Conservation (phyloP, 92 coral and sea anemone species). For the Metridium senile region DNA sequence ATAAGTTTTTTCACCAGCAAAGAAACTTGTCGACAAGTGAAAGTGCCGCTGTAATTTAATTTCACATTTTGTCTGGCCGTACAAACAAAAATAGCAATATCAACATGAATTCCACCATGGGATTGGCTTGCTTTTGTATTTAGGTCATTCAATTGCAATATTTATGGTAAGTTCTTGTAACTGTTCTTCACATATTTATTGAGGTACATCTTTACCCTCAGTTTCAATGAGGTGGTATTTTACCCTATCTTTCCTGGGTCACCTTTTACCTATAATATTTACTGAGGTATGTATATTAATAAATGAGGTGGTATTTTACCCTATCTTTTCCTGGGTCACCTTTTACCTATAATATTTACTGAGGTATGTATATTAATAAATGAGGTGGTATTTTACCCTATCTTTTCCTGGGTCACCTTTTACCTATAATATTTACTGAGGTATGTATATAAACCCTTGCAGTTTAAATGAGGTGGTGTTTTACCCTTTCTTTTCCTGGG, state of each 20-base stretch:
- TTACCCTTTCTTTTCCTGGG: neutral
- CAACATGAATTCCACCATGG: neutral
- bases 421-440: no score
- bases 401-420: neutral
- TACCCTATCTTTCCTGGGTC: neutral
- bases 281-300: constrained; percentile 12
- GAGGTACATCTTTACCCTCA: neutral
- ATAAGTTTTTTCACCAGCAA: constrained; percentile 32
- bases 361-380: no score
- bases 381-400: neutral
- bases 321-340: neutral
- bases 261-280: neutral
- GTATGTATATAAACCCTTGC: no score
- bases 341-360: no score
- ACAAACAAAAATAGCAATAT: no score
- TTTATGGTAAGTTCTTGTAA: neutral
- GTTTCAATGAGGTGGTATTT: neutral
- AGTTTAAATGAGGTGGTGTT: no score
- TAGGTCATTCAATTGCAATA: neutral
- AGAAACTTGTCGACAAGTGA: constrained; percentile 7
- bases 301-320: neutral
- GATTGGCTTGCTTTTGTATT: neutral
- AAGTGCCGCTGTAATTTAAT: no score
- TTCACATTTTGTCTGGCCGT: neutral
- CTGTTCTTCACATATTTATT: neutral